Conservation (phyloP, 2,797 vertebrate species). For the Chelonia mydas region DNA sequence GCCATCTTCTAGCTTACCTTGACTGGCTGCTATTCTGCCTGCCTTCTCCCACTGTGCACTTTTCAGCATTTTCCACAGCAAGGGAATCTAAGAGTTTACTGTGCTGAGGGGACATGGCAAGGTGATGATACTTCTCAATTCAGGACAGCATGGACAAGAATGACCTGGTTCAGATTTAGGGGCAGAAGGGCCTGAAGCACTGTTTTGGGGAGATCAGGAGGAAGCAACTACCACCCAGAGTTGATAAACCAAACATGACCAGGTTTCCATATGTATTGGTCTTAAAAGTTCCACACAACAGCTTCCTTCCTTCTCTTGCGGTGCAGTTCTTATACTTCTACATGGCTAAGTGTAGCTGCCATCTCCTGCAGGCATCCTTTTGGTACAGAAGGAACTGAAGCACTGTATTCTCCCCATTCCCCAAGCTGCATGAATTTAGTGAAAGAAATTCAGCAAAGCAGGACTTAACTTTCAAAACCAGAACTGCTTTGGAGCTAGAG, state of each 20-base stretch:
- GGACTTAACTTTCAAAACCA: not conserved
- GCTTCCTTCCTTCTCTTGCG: not conserved
- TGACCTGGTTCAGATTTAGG: not conserved
- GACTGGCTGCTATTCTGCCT: not conserved
- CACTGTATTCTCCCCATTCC: not conserved
- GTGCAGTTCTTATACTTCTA: not conserved
- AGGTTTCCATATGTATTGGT: not conserved
- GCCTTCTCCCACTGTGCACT: not conserved
- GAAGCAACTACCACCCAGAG: not conserved
- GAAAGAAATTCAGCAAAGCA: not conserved
- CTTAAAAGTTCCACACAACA: not conserved
- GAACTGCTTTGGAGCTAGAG: not conserved
- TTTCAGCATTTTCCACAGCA: not conserved
- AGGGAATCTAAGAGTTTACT: not conserved
- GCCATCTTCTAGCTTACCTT: not conserved
- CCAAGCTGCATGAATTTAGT: not conserved
- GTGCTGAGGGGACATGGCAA: not conserved
- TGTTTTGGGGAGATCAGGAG: not conserved
- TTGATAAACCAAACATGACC: not conserved
- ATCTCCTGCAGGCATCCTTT: not conserved
- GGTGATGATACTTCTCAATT: not conserved
- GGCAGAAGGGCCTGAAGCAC: not conserved
- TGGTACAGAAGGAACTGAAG: not conserved
- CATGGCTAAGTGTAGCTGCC: not conserved
- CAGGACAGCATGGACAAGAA: not conserved